These are phyloP conservation scores for Fregata magnificens DNA, from an alignment of 2,113 vertebrate genomes.

Conservation along the genomic window DNA sequence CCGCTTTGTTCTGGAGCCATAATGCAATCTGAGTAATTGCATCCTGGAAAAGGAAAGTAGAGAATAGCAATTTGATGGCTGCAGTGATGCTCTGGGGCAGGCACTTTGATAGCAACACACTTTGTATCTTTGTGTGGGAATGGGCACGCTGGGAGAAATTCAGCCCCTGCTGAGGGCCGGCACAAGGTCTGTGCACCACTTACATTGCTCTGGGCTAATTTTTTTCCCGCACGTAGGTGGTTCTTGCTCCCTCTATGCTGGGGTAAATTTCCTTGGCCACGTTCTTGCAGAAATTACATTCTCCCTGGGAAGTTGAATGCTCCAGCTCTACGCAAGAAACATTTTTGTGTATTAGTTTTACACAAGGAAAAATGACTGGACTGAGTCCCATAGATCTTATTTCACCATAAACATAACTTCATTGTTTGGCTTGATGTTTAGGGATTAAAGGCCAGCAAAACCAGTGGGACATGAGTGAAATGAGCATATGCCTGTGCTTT, in stretches of 20 bases:
- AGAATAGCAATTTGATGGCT: not conserved
- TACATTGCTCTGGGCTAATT: not conserved
- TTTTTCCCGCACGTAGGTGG: not conserved
- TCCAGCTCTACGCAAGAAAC: not conserved
- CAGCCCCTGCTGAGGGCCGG: not conserved
- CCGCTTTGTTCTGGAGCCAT: not conserved
- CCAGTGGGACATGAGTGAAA: not conserved
- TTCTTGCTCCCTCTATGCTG: not conserved
- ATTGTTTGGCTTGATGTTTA: not conserved
- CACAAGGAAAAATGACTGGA: not conserved
- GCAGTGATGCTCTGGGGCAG: not conserved
- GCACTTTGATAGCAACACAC: not conserved
- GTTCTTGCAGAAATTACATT: not conserved
- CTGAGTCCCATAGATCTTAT: not conserved
- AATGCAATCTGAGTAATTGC: constrained; percentile 1
- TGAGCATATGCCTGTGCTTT: not conserved
- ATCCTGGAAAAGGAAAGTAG: not conserved
- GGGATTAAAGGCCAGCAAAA: constrained; percentile 2
- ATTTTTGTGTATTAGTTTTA: not conserved
- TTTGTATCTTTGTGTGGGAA: not conserved
- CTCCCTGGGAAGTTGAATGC: not conserved
- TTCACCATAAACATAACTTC: not conserved
- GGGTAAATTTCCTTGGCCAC: not conserved
- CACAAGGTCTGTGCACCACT: not conserved
- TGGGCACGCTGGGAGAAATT: not conserved